Evolutionary conservation across 2,113 vertebrate species (phyloP), one percentile per base, ranked within the genome.

Genomic region (Maccullochella peelii): DNA sequence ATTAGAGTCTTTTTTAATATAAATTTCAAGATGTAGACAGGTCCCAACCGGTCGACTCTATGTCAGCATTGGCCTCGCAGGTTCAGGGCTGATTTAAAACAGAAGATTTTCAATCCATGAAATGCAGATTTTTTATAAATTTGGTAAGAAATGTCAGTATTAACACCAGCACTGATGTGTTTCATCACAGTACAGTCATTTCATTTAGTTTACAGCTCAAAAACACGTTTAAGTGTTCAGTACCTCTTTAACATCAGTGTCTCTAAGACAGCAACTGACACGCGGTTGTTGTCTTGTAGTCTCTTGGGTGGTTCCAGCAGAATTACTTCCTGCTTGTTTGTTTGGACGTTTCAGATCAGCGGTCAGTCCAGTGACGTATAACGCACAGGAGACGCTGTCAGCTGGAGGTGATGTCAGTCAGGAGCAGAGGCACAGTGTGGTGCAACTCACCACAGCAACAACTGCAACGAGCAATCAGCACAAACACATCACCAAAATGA

Each of bases 311-410:
- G 57, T 58, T 70, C 25, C 62, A 23, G 67, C 2, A 25, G 10
- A 79, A 50, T 49, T 27, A 71, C 79, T 78, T 78, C 57, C 77
- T 84, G 72, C 6, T 47, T 3, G 52, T 81, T 50, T 77, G 63
- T n/a, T 36, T n/a, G 25, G 21, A 63, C 3, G 25, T 40, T 36
- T 68, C 18, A 33, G 27, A 16, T 21, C 7, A 8, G 55, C 12
- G 6, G 42, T 0, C 38, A 42, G 36, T 47, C 18, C 10, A 6
- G 36, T 67, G 74, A 71, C 12, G 9, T 25, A 2, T 36, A 44
- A 82, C n/a, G 44, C 42, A 21, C 21, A 9, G 52, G 62, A 50
- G 15, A 5, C 55, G 18, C 54, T 8, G 30, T 49, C 12, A 7
- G 33, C 18, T 12, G 15, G 61, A 38, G 27, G 47, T 15, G 25